Evolutionary conservation across 1,140 invertebrate species (phyloP), one percentile per base, ranked within the genome.

Genomic region (Drosophila varians): DNA sequence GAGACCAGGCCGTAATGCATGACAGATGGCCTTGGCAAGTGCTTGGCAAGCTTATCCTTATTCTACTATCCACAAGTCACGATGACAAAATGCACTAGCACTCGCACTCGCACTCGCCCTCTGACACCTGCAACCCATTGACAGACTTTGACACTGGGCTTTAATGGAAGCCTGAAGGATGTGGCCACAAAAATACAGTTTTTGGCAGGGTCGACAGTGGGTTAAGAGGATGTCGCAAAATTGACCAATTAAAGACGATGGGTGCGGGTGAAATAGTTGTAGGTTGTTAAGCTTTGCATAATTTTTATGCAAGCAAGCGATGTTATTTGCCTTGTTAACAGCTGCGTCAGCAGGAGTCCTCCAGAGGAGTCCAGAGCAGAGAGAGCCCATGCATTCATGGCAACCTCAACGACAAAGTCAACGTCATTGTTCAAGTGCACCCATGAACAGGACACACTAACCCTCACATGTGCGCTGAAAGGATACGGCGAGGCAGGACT

Each of bases 271-370:
- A 62, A 79, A 79, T 75, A 77, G 45, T 77, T 77, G 56, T 62
- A 55, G 52, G 64, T 65, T 57, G 54, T 58, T 68, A 69, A 74
- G 62, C 62, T 31, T 43, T 57, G 51, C 54, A 74, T 83, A 69
- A 77, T 70, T 77, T 79, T 82, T 82, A 65, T 72, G 65, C 65
- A 71, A 66, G 75, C 75, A 54, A 48, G 34, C 57, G 52, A 54
- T 74, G 60, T 71, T 78, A 78, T 83, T 84, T 78, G 71, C 75
- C 71, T 40, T 75, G 75, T 84, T 84, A 84, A 66, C 75, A 84
- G 71, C 74, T 74, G 70, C 43, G 46, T 77, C 70, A 77, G 74
- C 69, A 54, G 61, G 64, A 68, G 60, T 52, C 5, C 12, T 38
- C 1, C 7, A 9, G 1, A 16, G n/a, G 61, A 45, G 47, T 36